A percentile compares a stretch with the other conserved stretches of the same genome.
Evolutionary conservation across 2,888 invertebrate genomes (phyloP).

Genomic region (Netelia inedita): DNA sequence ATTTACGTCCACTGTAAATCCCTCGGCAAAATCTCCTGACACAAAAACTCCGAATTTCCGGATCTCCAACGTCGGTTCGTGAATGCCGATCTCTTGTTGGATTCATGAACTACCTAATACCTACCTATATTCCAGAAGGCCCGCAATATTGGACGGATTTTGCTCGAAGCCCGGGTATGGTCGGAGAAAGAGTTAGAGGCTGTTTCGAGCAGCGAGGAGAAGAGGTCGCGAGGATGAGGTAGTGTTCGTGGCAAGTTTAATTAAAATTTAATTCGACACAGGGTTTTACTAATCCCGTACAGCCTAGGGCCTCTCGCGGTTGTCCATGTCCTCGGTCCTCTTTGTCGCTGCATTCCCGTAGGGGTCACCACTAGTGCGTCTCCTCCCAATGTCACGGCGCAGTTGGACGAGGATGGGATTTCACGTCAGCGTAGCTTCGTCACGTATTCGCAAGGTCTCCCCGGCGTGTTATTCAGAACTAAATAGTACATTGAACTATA

Average conservation of each 20-base stretch:
- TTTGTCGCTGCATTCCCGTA: conserved; percentile 27
- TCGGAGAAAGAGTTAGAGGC: conserved; percentile 42
- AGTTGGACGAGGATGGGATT: conserved; percentile 27
- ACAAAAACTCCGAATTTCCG: background rate
- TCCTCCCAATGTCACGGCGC: conserved; percentile 30
- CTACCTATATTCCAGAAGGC: conserved; percentile 16
- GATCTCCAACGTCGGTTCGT: background rate
- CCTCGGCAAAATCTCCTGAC: background rate
- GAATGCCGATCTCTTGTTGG: conserved; percentile 14
- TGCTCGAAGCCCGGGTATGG: conserved; percentile 8
- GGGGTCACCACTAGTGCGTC: conserved; percentile 33
- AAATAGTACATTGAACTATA: conserved; percentile 3
- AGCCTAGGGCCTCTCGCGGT: conserved; percentile 55
- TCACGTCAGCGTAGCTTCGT: conserved; percentile 29
- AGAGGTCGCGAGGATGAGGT: conserved; percentile 16
- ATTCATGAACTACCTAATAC: conserved; percentile 23
- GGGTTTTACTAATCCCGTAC: conserved; percentile 79
- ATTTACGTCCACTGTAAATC: no score
- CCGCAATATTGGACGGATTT: conserved; percentile 26
- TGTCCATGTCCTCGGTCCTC: conserved; percentile 48
- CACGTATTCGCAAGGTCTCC: conserved; percentile 28
- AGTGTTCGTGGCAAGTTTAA: conserved; percentile 76
- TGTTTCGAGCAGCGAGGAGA: background rate
- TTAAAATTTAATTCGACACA: conserved; percentile 81
- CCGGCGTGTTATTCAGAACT: background rate